Evolutionary conservation across 2,797 vertebrate species (phyloP).

Genomic region (Muscicapa striata): DNA sequence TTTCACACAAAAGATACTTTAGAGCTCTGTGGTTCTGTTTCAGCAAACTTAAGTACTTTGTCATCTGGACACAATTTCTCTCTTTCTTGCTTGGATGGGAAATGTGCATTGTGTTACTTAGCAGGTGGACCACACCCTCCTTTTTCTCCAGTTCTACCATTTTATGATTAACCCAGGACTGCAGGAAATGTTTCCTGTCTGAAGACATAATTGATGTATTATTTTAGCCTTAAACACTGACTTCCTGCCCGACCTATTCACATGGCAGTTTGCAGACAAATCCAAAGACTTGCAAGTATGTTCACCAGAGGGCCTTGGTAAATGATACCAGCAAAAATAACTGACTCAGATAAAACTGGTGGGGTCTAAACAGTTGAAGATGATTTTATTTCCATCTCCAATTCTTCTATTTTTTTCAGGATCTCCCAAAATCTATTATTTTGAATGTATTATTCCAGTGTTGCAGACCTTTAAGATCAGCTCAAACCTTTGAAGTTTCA

Average conservation of each 20-base stretch:
- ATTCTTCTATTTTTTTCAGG: background rate
- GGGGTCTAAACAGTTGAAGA: background rate
- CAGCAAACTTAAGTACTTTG: background rate
- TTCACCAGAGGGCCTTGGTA: slow-evolving; percentile 14
- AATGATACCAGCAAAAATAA: background rate
- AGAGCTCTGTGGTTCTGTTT: background rate
- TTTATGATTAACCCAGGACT: slow-evolving; percentile 54
- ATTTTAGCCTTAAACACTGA: slow-evolving; percentile 56
- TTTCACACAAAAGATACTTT: background rate
- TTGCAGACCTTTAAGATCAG: background rate
- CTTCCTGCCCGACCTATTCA: slow-evolving; percentile 59
- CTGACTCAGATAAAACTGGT: background rate
- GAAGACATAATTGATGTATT: slow-evolving; percentile 57
- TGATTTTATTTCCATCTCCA: background rate
- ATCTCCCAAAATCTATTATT: background rate
- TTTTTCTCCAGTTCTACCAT: slow-evolving; percentile 23
- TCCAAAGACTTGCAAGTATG: background rate
- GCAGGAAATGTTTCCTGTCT: slow-evolving; percentile 61
- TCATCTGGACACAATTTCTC: background rate
- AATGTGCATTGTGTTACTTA: background rate
- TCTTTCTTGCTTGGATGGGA: background rate
- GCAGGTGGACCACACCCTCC: slow-evolving; percentile 17
- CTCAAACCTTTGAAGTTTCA: background rate
- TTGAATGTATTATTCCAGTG: background rate
- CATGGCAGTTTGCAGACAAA: background rate